Conservation (phyloP, 1,140 invertebrate species). For the Adoxophyes honmai region DNA sequence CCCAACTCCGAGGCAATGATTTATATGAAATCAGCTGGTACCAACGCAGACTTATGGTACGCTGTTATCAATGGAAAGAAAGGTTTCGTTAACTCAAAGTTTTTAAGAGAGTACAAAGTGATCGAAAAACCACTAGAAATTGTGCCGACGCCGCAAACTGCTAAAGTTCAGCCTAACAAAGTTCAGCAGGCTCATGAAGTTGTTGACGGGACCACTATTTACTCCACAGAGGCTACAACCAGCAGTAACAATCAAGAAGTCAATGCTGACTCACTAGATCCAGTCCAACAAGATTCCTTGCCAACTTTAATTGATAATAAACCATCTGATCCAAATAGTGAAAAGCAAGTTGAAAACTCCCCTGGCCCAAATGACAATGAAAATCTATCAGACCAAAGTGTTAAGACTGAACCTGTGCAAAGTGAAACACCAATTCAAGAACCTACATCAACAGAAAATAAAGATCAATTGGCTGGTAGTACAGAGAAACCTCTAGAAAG, state of each 20-base stretch:
- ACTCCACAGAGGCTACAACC: slow-evolving; percentile 37
- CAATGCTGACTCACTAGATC: slow-evolving; percentile 20
- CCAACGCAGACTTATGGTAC: slow-evolving; percentile 83
- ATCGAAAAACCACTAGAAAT: slow-evolving; percentile 38
- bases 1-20: slow-evolving; percentile 80
- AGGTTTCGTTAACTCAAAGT: slow-evolving; percentile 82
- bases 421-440: neutral
- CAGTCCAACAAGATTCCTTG: neutral
- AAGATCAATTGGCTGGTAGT: no score
- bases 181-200: slow-evolving; percentile 66
- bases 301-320: neutral
- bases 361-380: slow-evolving; percentile 11
- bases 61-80: slow-evolving; percentile 82
- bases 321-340: neutral
- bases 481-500: no score
- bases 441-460: neutral
- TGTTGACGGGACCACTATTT: slow-evolving; percentile 68
- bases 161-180: slow-evolving; percentile 53
- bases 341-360: neutral
- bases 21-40: slow-evolving; percentile 85
- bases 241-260: slow-evolving; percentile 21
- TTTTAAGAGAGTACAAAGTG: slow-evolving; percentile 68
- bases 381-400: slow-evolving; percentile 6
- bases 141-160: slow-evolving; percentile 33
- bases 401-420: neutral